Conservation (phyloP, 2,888 invertebrate genomes). For the Coelopa pilipes region DNA sequence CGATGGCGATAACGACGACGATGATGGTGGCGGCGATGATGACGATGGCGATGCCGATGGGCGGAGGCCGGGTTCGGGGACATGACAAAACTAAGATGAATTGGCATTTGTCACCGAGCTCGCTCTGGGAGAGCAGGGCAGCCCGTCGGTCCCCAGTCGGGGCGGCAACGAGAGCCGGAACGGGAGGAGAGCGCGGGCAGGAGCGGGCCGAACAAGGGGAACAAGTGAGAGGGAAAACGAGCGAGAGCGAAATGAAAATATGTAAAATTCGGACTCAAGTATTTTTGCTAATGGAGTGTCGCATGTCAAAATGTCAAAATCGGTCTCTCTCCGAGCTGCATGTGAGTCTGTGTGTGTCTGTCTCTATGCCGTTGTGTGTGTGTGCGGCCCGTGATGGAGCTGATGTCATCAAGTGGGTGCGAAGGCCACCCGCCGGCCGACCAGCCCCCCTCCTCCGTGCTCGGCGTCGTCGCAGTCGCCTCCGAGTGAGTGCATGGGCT, state of each 20-base stretch:
- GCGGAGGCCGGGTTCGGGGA: background rate
- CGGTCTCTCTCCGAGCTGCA: background rate
- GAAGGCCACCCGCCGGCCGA: conserved; percentile 2
- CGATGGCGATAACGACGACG: background rate
- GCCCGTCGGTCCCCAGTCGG: too few relatives aligned
- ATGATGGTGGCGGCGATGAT: background rate
- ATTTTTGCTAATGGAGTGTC: conserved; percentile 41
- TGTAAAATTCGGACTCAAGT: conserved; percentile 32
- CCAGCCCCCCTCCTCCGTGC: background rate
- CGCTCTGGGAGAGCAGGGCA: background rate
- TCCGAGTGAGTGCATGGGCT: background rate
- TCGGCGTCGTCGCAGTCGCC: too few relatives aligned
- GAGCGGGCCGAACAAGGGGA: too few relatives aligned
- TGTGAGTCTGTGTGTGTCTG: background rate
- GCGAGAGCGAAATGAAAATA: conserved; percentile 20
- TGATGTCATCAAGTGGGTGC: conserved; percentile 30
- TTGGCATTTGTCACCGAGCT: conserved; percentile 38
- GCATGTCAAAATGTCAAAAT: conserved; percentile 37
- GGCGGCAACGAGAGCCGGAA: too few relatives aligned
- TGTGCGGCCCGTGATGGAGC: background rate
- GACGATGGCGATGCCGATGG: background rate
- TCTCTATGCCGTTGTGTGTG: conserved; percentile 3
- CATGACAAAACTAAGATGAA: conserved; percentile 36
- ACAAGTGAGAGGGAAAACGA: too few relatives aligned
- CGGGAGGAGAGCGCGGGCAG: too few relatives aligned